Evolutionary conservation across 2,888 invertebrate genomes (phyloP).

Genomic region (Hoplodrina ambigua): DNA sequence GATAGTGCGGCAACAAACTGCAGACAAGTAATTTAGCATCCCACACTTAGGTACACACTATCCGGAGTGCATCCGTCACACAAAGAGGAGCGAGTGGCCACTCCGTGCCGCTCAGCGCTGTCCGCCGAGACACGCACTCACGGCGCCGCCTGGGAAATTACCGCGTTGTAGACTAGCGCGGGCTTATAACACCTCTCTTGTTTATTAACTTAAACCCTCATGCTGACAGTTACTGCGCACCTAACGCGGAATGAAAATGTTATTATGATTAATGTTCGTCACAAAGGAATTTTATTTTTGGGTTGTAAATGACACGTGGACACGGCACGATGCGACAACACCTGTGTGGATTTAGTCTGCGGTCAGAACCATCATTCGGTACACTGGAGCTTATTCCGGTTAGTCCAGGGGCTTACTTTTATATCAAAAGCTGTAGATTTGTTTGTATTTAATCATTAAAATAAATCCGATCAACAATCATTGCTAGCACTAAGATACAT

Average conservation of each 20-base stretch:
- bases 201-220: constrained; percentile 47
- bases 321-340: not conserved
- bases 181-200: constrained; percentile 44
- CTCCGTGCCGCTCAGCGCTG: constrained; percentile 34
- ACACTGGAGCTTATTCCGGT: not conserved
- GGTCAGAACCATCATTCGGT: not conserved
- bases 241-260: constrained; percentile 22
- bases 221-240: constrained; percentile 30
- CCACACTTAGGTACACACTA: not conserved
- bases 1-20: not conserved
- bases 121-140: constrained; percentile 54
- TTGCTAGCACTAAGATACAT: constrained; percentile 7
- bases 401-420: not conserved
- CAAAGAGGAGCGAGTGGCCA: constrained; percentile 33
- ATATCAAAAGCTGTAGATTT: not conserved
- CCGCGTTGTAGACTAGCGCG: constrained; percentile 21
- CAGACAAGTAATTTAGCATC: constrained; percentile 9
- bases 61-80: constrained; percentile 23
- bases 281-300: constrained; percentile 1
- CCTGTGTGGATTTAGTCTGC: not conserved
- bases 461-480: not conserved
- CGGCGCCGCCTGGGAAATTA: constrained; percentile 59
- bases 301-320: not conserved
- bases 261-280: constrained; percentile 25
- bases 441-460: not conserved